Base-by-base conservation (phyloP, 2,797 vertebrate genomes). In the Atherinosoma microstoma region DNA sequence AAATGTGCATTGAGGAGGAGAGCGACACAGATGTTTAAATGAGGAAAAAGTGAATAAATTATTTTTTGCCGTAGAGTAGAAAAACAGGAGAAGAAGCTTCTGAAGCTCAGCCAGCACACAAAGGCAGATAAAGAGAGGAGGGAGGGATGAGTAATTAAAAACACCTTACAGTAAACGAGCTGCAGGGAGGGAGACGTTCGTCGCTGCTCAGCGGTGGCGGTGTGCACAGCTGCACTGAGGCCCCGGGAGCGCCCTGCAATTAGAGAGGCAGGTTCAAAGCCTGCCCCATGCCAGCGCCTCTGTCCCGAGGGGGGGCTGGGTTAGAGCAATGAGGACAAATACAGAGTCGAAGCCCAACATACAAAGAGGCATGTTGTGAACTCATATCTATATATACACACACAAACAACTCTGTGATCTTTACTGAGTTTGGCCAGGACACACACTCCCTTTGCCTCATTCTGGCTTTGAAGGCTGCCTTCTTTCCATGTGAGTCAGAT, bases 211-310 rank as follows among this genome's bases (percentile, higher is more conserved):
- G 77, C 49, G 59, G 70, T 67, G 65, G 76, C 20, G 9, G 69
- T 20, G 30, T 67, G 45, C 83, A 60, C 76, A 78, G 76, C 81
- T 78, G 80, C 79, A 53, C 51, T 1, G 53, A 35, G 40, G 67
- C 82, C 74, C 36, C 47, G 49, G 75, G 82, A 70, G 83, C 67
- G 54, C 57, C 73, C 67, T 8, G 67, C 72, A 88, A 86, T 87
- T 83, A 89, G 68, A 79, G 86, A 64, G 71, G 62, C 75, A 58
- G 83, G 86, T 90, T 91, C 88, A 93, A 89, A 93, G 87, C 57
- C 78, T 59, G 63, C 66, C 70, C 75, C 80, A 79, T 73, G 77
- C 75, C 81, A 64, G 82, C 60, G 15, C 62, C 74, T 66, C 69
- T 56, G 74, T 83, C 84, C 87, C 53, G 74, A 35, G 74, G 84